Evolutionary conservation across 2,113 vertebrate species (phyloP), one percentile per base, ranked within the genome.

Genomic region (Nibea albiflora): DNA sequence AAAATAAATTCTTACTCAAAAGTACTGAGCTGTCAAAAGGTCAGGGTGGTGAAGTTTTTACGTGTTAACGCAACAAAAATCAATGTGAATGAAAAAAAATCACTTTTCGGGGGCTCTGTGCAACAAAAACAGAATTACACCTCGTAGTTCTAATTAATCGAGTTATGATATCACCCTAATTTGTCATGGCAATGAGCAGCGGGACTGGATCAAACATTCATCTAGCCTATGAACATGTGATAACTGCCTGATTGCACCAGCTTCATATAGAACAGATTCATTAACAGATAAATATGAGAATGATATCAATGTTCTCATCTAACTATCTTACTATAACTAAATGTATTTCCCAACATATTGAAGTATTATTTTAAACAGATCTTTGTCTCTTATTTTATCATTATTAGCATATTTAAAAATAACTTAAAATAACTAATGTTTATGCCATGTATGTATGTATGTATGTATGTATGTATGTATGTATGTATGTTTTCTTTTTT

Each of bases 141-240:
- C 17, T 31, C 35, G 8, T 2, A 35, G 35, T 8, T 35, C 31
- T 7, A 35, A 35, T 35, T 35, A 35, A 7, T 35, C 7, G 35
- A 35, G 35, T 35, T 35, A 7, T 60, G 42, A 54, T n/a, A 63
- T 19, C 72, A 69, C 57, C 49, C 64, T 56, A 39, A 46, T 54
- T 0, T 31, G 16, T 62, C 19, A 28, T 22, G 20, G 66, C 66
- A 69, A 68, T 53, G 3, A 53, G 28, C 49, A 39, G 12, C 10
- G 53, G 49, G 17, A 31, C 49, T 53, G 19, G 61, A 63, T 44
- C 20, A 63, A 44, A 50, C 20, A 69, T 39, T 39, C 50, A 14
- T 54, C 20, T 22, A 24, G 50, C 31, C 12, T 22, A 10, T 35
- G 35, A 35, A 35, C 6, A 53, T 39, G 67, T 3, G 54, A 24